These are phyloP conservation scores for Palythoa caribaeorum DNA, from an alignment of 92 coral and sea anemone genomes.

Conservation along the genomic window DNA sequence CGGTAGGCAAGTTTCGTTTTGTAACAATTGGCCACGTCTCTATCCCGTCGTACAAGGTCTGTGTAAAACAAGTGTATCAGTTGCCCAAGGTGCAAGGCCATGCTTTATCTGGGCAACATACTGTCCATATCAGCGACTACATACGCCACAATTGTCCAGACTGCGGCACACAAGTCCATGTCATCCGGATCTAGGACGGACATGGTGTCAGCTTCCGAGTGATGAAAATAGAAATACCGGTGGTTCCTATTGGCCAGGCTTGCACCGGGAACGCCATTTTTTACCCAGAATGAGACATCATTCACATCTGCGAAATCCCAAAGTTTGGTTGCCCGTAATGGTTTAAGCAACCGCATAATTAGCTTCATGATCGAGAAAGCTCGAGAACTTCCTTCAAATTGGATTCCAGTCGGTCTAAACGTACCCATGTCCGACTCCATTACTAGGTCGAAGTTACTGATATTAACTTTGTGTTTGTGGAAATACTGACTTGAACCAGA, in stretches of 20 bases:
- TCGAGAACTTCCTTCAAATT: constrained; percentile 69
- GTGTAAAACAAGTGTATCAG: too few relatives aligned
- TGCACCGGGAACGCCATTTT: constrained; percentile 89
- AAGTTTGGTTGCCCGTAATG: constrained; percentile 75
- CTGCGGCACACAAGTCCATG: constrained; percentile 88
- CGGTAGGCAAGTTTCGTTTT: too few relatives aligned
- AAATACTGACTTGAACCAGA: constrained; percentile 85
- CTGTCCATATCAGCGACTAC: constrained; percentile 91
- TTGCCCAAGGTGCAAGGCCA: too few relatives aligned
- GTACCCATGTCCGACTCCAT: constrained; percentile 97
- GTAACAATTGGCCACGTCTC: too few relatives aligned
- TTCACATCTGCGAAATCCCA: constrained; percentile 60
- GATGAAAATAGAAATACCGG: constrained; percentile 89
- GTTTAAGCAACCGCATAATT: constrained; percentile 74
- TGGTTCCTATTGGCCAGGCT: constrained; percentile 72
- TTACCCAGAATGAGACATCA: constrained; percentile 83
- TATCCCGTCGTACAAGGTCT: too few relatives aligned
- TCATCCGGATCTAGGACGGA: constrained; percentile 86
- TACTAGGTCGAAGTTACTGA: constrained; percentile 86
- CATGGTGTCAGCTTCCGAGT: constrained; percentile 94
- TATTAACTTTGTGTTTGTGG: constrained; percentile 79
- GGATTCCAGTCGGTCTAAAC: constrained; percentile 84
- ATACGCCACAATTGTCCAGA: constrained; percentile 95
- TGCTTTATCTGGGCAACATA: constrained; percentile 18
- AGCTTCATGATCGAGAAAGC: constrained; percentile 79